A percentile compares a stretch with the other conserved stretches of the same genome.
These are phyloP conservation scores for Aphidius gifuensis DNA, from an alignment of 1,140 invertebrate species.

Conservation along the genomic window DNA sequence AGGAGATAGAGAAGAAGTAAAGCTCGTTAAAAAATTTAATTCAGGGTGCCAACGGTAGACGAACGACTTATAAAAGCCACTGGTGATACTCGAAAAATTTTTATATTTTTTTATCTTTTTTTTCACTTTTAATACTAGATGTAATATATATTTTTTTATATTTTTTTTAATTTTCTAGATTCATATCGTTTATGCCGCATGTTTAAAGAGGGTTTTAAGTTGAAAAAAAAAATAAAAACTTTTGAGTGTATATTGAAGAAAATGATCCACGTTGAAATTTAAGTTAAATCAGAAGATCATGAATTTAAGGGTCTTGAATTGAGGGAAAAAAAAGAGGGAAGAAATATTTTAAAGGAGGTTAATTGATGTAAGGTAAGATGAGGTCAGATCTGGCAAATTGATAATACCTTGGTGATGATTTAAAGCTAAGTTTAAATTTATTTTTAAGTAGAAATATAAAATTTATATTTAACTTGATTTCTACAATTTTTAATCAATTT, in stretches of 20 bases:
- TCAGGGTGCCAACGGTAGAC: constrained; percentile 22
- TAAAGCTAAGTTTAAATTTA: constrained; percentile 3
- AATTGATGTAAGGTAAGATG: constrained; percentile 2
- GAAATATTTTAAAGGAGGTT: neutral
- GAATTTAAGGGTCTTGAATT: too few species aligned
- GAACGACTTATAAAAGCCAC: constrained; percentile 25
- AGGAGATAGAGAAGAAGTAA: constrained; percentile 18
- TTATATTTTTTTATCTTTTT: constrained; percentile 8
- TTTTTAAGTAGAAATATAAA: too few species aligned
- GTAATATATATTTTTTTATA: neutral
- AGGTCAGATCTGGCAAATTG: constrained; percentile 10
- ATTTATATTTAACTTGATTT: too few species aligned
- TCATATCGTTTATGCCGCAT: neutral
- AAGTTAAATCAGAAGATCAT: too few species aligned
- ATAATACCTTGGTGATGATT: constrained; percentile 14
- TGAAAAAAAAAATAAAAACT: neutral
- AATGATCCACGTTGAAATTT: too few species aligned
- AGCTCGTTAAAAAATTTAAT: constrained; percentile 46
- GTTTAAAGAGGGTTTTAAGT: neutral
- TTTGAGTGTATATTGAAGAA: neutral
- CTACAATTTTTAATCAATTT: too few species aligned
- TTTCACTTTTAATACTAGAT: neutral
- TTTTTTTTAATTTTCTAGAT: neutral
- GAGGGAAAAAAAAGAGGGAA: too few species aligned
- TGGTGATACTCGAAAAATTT: constrained; percentile 22